A percentile compares a stretch with the other conserved stretches of the same genome.
Conservation (phyloP, 2,888 invertebrate genomes). For the Meiosimyza decipiens region DNA sequence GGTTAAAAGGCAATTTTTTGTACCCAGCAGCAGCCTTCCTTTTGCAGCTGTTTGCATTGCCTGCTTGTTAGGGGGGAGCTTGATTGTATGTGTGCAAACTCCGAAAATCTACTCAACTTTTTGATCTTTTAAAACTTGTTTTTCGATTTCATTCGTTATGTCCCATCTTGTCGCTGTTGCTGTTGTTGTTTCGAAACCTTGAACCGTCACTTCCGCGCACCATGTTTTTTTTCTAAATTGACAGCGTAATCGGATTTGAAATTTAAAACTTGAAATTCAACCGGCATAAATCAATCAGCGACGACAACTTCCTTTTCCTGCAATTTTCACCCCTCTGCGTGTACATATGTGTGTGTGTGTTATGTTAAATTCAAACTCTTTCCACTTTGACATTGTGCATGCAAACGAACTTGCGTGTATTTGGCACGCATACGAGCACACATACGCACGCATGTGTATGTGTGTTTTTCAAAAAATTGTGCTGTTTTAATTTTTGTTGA, state of each 20-base stretch:
- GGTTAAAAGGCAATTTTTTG: slow-evolving; percentile 7
- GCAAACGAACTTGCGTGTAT: slow-evolving; percentile 24
- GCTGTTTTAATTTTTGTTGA: no score
- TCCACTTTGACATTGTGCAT: slow-evolving; percentile 29
- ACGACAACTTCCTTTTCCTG: slow-evolving; percentile 8
- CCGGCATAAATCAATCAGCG: slow-evolving; percentile 36
- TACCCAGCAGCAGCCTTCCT: not conserved
- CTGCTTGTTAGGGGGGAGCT: not conserved
- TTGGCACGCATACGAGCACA: slow-evolving; percentile 26
- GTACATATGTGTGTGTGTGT: slow-evolving; percentile 54
- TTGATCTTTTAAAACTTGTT: slow-evolving; percentile 38
- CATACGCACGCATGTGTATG: not conserved
- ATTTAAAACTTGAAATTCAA: slow-evolving; percentile 35
- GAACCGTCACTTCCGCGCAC: slow-evolving; percentile 17
- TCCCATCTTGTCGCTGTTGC: slow-evolving; percentile 7
- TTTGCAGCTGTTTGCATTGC: not conserved
- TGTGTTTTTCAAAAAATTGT: not conserved
- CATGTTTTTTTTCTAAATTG: slow-evolving; percentile 2
- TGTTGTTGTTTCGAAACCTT: slow-evolving; percentile 17
- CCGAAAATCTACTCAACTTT: slow-evolving; percentile 20
- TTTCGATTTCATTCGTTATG: not conserved
- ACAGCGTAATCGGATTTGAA: slow-evolving; percentile 33
- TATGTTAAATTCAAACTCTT: slow-evolving; percentile 5
- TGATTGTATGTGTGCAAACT: slow-evolving; percentile 2
- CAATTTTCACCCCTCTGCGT: slow-evolving; percentile 31